Percentiles rank a stretch among this genome's conserved stretches.
Evolutionary conservation across 2,888 invertebrate species (phyloP).

Genomic region (Andrena minutula): DNA sequence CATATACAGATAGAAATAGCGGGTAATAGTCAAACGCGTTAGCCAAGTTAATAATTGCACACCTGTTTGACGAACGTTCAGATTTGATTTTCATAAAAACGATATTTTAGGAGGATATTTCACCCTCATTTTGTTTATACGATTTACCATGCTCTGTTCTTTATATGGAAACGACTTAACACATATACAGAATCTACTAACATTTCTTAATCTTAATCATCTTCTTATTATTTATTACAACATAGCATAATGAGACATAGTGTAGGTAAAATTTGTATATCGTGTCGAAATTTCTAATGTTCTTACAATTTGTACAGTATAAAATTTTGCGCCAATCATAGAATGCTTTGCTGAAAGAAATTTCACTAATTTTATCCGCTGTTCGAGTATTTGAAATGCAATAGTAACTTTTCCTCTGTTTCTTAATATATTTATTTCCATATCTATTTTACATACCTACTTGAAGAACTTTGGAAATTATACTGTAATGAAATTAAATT

Average conservation of each 20-base stretch:
- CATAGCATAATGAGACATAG: background rate
- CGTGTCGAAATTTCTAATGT: background rate
- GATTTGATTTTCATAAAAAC: too few relatives aligned
- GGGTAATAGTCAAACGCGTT: too few relatives aligned
- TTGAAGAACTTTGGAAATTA: background rate
- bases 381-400: background rate
- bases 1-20: too few relatives aligned
- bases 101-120: too few relatives aligned
- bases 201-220: too few relatives aligned
- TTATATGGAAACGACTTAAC: too few relatives aligned
- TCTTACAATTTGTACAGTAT: background rate
- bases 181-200: too few relatives aligned
- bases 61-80: too few relatives aligned
- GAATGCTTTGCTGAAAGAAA: background rate
- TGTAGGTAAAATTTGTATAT: background rate
- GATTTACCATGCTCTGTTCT: too few relatives aligned
- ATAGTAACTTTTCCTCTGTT: background rate
- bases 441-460: background rate
- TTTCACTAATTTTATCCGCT: background rate
- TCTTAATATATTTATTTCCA: background rate
- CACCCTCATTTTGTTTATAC: too few relatives aligned
- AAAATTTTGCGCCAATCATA: background rate
- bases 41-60: too few relatives aligned
- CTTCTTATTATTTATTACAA: too few relatives aligned
- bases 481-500: background rate